Evolutionary conservation across 2,888 invertebrate species (phyloP).

Genomic region (Saturnia japonica): DNA sequence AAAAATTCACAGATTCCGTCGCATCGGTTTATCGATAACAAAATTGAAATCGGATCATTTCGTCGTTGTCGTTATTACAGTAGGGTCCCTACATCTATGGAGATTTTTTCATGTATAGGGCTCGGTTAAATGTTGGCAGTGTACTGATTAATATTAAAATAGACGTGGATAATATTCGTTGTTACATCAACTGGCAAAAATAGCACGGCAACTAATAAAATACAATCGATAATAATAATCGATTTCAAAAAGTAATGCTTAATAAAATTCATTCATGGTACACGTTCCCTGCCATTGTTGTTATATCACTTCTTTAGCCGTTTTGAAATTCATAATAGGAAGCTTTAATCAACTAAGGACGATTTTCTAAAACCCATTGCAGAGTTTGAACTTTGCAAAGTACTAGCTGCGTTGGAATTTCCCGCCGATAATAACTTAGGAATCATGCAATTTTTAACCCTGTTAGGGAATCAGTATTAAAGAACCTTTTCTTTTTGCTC

Average conservation of each 20-base stretch:
- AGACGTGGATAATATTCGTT: no score
- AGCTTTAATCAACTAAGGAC: background rate
- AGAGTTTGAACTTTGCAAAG: background rate
- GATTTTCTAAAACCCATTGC: background rate
- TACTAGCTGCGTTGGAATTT: no score
- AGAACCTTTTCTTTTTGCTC: no score
- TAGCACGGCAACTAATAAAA: no score
- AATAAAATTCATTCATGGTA: background rate
- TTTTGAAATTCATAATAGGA: background rate
- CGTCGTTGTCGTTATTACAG: slow-evolving; percentile 26
- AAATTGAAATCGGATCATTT: slow-evolving; percentile 41
- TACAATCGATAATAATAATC: background rate
- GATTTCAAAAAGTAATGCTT: background rate
- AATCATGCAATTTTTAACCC: background rate
- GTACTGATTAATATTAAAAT: no score
- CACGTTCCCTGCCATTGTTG: background rate
- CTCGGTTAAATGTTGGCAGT: no score
- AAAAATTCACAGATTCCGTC: slow-evolving; percentile 37
- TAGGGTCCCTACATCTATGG: background rate
- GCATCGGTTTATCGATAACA: slow-evolving; percentile 42
- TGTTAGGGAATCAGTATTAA: no score
- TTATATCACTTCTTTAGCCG: no score
- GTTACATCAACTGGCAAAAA: background rate
- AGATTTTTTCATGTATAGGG: no score
- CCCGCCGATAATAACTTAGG: background rate